Conservation (phyloP, 2,113 vertebrate species). For the Lagenorhynchus albirostris region DNA sequence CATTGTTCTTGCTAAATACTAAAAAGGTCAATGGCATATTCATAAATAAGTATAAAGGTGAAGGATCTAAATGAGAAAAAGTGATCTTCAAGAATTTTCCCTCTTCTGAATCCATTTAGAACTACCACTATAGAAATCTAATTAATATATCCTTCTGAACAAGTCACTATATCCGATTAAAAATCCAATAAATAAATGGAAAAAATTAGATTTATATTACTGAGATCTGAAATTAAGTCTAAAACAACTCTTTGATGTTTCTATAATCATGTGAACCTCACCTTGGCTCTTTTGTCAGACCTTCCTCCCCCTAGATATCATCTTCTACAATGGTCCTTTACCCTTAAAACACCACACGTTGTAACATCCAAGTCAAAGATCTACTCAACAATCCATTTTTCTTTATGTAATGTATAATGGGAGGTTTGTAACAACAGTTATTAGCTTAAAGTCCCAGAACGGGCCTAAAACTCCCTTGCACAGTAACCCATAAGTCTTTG, state of each 20-base stretch:
- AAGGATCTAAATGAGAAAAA: background rate
- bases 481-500: background rate
- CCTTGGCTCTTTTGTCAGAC: background rate
- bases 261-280: background rate
- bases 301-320: background rate
- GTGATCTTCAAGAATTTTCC: background rate
- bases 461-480: background rate
- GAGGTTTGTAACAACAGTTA: background rate
- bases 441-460: conserved; percentile 12
- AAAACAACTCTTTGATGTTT: background rate
- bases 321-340: background rate
- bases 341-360: background rate
- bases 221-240: background rate
- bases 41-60: background rate
- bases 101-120: conserved; percentile 28
- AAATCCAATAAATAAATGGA: conserved; percentile 7
- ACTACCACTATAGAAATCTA: background rate
- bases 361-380: background rate
- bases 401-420: background rate
- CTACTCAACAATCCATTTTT: background rate
- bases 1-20: background rate
- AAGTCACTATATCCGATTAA: conserved; percentile 1
- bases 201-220: conserved; percentile 32
- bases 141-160: background rate
- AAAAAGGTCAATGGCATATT: background rate